phyloP scores from a whole-genome alignment of 2,797 vertebrate genomes.

The Lagocephalus sceleratus region DNA sequence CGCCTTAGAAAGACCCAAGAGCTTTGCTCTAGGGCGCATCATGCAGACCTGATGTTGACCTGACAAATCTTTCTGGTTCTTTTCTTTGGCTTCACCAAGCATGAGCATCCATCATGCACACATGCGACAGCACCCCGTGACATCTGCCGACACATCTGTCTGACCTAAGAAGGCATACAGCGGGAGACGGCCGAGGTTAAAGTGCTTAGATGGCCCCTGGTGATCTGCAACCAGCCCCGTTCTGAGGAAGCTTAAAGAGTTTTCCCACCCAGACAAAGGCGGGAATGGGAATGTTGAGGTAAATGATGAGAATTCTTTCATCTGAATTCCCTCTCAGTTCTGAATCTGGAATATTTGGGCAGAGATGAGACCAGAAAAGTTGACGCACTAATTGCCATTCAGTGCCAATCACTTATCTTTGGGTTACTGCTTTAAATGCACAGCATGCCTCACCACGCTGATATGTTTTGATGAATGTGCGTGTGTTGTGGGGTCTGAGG shows the following conservation, averaged over 20 bases:
- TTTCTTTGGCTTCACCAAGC: conserved; percentile 3
- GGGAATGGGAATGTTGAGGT: no score
- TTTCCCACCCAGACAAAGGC: conserved; percentile 7
- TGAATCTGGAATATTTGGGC: no score
- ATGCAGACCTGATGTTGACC: not conserved
- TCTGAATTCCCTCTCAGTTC: no score
- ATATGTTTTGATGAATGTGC: no score
- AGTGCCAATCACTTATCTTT: no score
- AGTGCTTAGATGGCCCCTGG: conserved; percentile 5
- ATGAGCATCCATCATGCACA: conserved; percentile 8
- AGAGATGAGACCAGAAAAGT: no score
- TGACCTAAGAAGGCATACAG: no score
- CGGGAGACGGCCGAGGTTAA: conserved; percentile 4
- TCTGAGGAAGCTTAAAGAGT: not conserved
- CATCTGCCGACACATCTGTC: conserved; percentile 20
- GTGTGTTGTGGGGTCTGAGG: no score
- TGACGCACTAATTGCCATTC: no score
- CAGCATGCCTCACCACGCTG: not conserved
- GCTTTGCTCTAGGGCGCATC: no score
- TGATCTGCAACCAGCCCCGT: conserved; percentile 6
- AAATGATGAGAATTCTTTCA: no score
- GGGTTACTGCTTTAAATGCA: not conserved
- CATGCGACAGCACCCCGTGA: conserved; percentile 2
- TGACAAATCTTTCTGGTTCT: not conserved
- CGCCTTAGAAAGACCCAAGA: no score